Conservation (phyloP, 2,797 vertebrate species). For the Karalla daura region DNA sequence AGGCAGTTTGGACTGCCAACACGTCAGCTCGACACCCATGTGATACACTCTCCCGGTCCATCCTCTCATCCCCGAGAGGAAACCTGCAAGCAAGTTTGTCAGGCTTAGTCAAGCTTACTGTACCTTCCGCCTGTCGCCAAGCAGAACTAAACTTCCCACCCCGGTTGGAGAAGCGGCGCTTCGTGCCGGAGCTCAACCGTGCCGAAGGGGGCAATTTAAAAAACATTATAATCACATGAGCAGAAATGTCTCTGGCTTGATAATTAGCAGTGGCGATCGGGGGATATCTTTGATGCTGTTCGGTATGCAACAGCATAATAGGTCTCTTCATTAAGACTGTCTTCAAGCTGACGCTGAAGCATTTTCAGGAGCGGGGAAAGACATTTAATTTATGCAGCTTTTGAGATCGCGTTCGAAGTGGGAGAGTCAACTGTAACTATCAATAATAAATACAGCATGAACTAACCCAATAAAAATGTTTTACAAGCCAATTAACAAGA, state of each 20-base stretch:
- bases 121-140: constrained; percentile 47
- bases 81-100: constrained; percentile 55
- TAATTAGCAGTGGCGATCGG: constrained; percentile 59
- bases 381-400: constrained; percentile 28
- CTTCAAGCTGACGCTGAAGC: constrained; percentile 35
- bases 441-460: no score
- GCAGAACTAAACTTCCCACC: constrained; percentile 44
- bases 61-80: constrained; percentile 39
- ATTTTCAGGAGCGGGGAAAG: constrained; percentile 6
- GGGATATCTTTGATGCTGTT: constrained; percentile 41
- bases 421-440: background rate
- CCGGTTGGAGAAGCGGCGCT: constrained; percentile 17
- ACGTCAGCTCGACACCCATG: constrained; percentile 13
- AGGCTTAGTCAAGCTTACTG: constrained; percentile 52
- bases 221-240: constrained; percentile 67
- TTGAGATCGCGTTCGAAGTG: background rate
- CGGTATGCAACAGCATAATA: constrained; percentile 41
- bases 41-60: constrained; percentile 13
- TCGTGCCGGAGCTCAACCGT: constrained; percentile 44
- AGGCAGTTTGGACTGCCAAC: constrained; percentile 17
- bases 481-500: no score
- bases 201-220: constrained; percentile 60
- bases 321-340: constrained; percentile 41
- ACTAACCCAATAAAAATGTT: no score
- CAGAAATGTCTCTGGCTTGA: constrained; percentile 59